Evolutionary conservation across 2,888 invertebrate species (phyloP), one percentile per base, ranked within the genome.

Genomic region (Endomychus coccineus): DNA sequence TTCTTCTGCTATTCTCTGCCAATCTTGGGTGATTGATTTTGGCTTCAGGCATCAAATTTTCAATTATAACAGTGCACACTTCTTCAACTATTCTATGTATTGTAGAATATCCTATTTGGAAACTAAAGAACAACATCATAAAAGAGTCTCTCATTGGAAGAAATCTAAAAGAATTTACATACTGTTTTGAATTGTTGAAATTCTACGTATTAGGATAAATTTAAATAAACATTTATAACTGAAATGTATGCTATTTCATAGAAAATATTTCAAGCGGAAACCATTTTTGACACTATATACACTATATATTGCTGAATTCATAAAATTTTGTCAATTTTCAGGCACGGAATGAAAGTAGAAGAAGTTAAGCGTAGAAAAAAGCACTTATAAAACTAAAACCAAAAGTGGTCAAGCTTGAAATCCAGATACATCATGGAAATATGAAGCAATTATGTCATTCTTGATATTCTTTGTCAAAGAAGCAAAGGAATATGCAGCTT

Each of bases 1-100:
- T 19, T 19, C 21, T 19, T 19, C n/a, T 19, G 21, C 21, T 19
- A 19, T 19, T 19, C 21, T 19, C 21, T 19, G 21, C 21, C 21
- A 19, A 19, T 19, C 21, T 19, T 19, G 21, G n/a, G n/a, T 19
- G 6, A 19, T 19, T 19, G 21, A 19, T 19, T 19, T 19, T 19
- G 21, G 21, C 21, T n/a, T 19, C 21, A 7, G 21, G 21, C 21
- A 19, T 19, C 21, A 19, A 19, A 19, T 19, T 6, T 19, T 19
- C 6, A 19, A 19, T 19, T 19, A 19, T 19, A 19, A n/a, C 21
- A n/a, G 21, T 19, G 21, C 21, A 19, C 21, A 19, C 21, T 19
- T 19, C 21, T 19, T 19, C n/a, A 19, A 19, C 21, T 19, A 19
- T 19, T 19, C n/a, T 19, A 19, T 19, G 21, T 19, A 19, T 19